A percentile compares a stretch with the other conserved stretches of the same genome.
Conservation (phyloP, 2,888 invertebrate species). For the Agriotes lineatus region DNA sequence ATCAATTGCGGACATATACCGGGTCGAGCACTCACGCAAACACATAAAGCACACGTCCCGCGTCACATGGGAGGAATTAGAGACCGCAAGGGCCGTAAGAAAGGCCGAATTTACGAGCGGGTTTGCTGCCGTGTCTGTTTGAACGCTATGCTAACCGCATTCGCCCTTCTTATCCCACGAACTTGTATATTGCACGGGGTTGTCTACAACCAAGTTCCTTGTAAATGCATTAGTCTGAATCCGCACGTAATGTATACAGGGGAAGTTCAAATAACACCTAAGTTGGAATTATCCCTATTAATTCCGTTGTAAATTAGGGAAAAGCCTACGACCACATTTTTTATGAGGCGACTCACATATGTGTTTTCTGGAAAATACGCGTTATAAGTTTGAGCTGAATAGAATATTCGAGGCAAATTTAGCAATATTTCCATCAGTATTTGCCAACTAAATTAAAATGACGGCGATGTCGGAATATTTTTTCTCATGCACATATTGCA, state of each 20-base stretch:
- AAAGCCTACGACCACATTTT: too few species aligned
- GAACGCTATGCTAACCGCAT: constrained; percentile 59
- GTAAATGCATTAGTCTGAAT: constrained; percentile 45
- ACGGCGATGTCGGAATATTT: too few species aligned
- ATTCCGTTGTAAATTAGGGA: neutral
- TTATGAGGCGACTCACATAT: too few species aligned
- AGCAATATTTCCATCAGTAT: too few species aligned
- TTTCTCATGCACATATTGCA: too few species aligned
- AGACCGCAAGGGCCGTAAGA: constrained; percentile 64
- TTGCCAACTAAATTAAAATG: too few species aligned
- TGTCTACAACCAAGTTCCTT: constrained; percentile 45
- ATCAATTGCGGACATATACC: constrained; percentile 63
- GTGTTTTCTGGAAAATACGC: too few species aligned
- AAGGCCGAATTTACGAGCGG: constrained; percentile 65
- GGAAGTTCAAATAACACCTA: constrained; percentile 29
- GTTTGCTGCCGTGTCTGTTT: constrained; percentile 60
- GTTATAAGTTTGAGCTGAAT: too few species aligned
- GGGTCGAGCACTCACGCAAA: constrained; percentile 64
- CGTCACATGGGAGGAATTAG: constrained; percentile 66
- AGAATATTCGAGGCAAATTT: too few species aligned
- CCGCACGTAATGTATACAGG: constrained; percentile 34
- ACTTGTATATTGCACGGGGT: constrained; percentile 45
- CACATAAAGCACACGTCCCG: constrained; percentile 66
- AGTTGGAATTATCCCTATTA: neutral
- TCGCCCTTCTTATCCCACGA: constrained; percentile 45